Base-by-base conservation (phyloP, 2,797 vertebrate species). In the Catharus ustulatus region DNA sequence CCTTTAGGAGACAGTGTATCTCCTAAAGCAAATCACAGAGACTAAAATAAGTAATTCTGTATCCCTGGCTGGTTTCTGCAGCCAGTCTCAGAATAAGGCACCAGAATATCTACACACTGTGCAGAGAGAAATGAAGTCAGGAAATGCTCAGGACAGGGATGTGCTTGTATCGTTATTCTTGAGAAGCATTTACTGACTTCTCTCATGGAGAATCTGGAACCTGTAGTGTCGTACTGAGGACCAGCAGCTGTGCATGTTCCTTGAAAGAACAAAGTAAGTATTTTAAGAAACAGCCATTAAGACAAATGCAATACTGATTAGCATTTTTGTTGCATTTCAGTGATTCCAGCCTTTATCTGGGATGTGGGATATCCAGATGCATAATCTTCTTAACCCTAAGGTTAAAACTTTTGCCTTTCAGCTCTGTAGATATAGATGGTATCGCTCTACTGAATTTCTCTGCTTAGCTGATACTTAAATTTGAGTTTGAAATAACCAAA, bases 31-130 rank as follows among this genome's bases (percentile, higher is more conserved):
- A 79, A 22, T 61, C 32, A 10, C 13, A 49, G 51, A 51, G 49
- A 24, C 30, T 55, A 66, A 51, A 79, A 18, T 67, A 74, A 52
- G 15, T 59, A 15, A 27, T 75, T 87, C 58, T 76, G 34, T 30
- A 63, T 59, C 38, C 54, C 45, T 84, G 62, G 26, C 32, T 72
- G 42, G 24, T 55, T 90, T 81, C 73, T 90, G 58, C 52, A 81
- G 77, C 38, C 23, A 64, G 10, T 55, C 59, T 93, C 27, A 27
- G 66, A 27, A 29, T 42, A 55, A 27, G 0, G 0, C 52, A 23
- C 11, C 36, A 18, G 23, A 80, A 76, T 69, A 58, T 16, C 22
- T 85, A 1, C 9, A 6, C 29, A 10, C 13, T 0, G 0, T 15
- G 20, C 38, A 46, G n/a, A 32, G 45, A 67, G 69, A 36, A 1